Percentiles rank a stretch among this genome's conserved stretches.
phyloP scores from a whole-genome alignment of 2,797 vertebrate genomes.

The Hippopotamyrus pictus region DNA sequence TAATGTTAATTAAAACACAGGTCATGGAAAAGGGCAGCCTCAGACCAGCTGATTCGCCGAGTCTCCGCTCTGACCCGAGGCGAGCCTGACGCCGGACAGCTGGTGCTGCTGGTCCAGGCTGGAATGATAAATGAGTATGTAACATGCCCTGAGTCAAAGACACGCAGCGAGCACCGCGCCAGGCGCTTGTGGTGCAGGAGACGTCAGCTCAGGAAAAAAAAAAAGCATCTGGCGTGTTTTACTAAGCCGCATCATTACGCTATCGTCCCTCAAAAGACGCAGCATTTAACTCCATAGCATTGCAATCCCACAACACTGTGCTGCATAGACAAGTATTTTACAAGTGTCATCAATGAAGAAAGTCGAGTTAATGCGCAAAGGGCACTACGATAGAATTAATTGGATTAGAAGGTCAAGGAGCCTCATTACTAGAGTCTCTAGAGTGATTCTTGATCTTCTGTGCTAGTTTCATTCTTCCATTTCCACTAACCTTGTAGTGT shows the following conservation, averaged over 20 bases:
- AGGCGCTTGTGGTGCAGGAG: not conserved
- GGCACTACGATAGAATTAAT: not conserved
- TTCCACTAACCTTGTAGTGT: not conserved
- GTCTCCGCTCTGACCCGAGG: conserved; percentile 8
- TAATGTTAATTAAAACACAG: conserved; percentile 9
- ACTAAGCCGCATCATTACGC: not conserved
- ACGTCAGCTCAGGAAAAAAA: not conserved
- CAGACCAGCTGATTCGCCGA: not conserved
- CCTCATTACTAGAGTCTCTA: not conserved
- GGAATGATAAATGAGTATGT: not conserved
- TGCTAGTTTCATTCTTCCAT: not conserved
- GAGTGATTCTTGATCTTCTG: not conserved
- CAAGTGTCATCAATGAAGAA: not conserved
- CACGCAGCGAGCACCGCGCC: not conserved
- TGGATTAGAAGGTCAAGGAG: not conserved
- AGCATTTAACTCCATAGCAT: not conserved
- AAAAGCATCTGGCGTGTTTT: not conserved
- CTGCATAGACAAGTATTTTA: not conserved
- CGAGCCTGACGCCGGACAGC: not conserved
- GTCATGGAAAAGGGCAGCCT: conserved; percentile 9
- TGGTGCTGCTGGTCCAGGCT: not conserved
- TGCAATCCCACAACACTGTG: not conserved
- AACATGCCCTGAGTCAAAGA: not conserved
- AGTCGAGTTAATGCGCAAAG: not conserved
- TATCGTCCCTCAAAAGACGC: not conserved